These are phyloP conservation scores for Podarcis cretensis DNA, from an alignment of 2,113 vertebrate genomes.

Conservation along the genomic window DNA sequence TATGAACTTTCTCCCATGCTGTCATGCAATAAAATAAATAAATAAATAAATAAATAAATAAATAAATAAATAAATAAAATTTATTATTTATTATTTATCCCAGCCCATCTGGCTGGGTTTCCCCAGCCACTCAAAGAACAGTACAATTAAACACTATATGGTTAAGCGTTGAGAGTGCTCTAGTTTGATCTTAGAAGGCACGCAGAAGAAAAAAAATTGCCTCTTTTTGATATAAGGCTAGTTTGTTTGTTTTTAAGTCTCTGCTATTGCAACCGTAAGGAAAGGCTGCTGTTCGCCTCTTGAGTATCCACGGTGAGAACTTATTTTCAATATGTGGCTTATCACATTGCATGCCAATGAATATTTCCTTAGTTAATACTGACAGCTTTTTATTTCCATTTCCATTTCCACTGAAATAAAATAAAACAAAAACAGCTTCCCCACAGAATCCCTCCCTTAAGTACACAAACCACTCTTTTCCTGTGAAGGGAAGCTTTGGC, in stretches of 20 bases:
- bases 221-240: no score
- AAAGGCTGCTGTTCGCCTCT: neutral
- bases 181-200: no score
- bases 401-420: slow-evolving; percentile 3
- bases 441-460: neutral
- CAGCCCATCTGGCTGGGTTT: no score
- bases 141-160: no score
- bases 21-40: no score
- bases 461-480: neutral
- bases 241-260: neutral
- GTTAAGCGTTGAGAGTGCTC: no score
- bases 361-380: neutral
- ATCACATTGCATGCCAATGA: neutral
- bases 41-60: no score
- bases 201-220: no score
- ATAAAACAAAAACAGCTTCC: neutral
- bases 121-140: no score
- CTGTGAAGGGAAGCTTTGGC: neutral
- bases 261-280: neutral
- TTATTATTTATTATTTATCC: no score
- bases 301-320: neutral
- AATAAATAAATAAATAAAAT: no score
- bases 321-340: neutral
- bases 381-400: neutral
- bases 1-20: no score